phyloP scores from a whole-genome alignment of 2,113 vertebrate species.

The Piaya cayana region DNA sequence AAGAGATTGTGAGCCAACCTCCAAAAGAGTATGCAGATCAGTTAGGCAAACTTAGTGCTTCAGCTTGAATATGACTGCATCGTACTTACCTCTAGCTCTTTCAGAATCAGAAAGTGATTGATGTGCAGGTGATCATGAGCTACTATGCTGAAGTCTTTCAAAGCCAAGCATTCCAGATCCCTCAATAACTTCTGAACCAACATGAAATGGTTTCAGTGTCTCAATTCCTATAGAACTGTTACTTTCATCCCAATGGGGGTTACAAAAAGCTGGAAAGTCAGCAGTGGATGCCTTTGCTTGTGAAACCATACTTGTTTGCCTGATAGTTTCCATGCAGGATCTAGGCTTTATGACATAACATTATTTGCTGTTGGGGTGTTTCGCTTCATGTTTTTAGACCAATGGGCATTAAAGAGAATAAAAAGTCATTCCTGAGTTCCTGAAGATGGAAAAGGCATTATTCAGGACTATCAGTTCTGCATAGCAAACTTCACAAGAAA shows the following conservation, averaged over 20 bases:
- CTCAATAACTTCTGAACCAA: not conserved
- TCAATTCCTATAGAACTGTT: not conserved
- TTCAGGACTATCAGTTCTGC: not conserved
- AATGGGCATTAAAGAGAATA: not conserved
- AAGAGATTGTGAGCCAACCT: not conserved
- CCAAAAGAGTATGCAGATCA: not conserved
- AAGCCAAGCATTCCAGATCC: not conserved
- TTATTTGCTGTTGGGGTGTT: not conserved
- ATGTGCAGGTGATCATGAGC: not conserved
- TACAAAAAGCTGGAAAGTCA: not conserved
- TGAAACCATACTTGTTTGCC: not conserved
- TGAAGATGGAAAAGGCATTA: not conserved
- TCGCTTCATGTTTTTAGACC: not conserved
- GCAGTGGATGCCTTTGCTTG: not conserved
- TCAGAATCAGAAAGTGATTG: not conserved
- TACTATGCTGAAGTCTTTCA: not conserved
- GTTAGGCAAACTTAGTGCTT: not conserved
- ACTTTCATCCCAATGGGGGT: not conserved
- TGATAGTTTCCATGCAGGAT: not conserved
- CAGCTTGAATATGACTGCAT: not conserved
- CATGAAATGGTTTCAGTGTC: not conserved
- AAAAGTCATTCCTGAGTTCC: not conserved
- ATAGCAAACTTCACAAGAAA: slow-evolving; percentile 3
- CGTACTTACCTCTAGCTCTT: not conserved
- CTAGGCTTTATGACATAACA: not conserved